Evolutionary conservation across 2,113 vertebrate species (phyloP).

Genomic region (Lamprotornis superbus): DNA sequence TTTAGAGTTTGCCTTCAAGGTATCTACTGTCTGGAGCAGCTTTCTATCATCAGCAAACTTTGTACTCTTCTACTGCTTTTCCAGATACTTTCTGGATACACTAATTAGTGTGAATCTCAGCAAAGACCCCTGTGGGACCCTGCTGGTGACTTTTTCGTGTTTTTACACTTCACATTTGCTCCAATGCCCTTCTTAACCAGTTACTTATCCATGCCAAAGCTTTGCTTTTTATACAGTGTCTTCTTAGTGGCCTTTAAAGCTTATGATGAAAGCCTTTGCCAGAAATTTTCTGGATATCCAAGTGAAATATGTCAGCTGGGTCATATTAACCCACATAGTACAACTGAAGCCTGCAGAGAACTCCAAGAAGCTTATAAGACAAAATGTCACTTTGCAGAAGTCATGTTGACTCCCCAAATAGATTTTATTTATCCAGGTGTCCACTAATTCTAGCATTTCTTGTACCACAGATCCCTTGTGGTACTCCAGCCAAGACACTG

Average conservation of each 20-base stretch:
- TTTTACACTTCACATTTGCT: not conserved
- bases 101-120: not conserved
- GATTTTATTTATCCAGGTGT: constrained; percentile 39
- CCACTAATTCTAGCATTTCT: constrained; percentile 42
- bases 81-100: not conserved
- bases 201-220: not conserved
- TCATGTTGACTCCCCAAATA: not conserved
- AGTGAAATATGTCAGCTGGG: not conserved
- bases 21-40: not conserved
- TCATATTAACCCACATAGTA: not conserved
- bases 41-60: not conserved
- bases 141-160: not conserved
- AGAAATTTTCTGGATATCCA: not conserved
- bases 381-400: not conserved
- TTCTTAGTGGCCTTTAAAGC: not conserved
- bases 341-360: not conserved
- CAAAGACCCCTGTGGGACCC: not conserved
- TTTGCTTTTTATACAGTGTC: not conserved
- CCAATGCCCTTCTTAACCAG: not conserved
- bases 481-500: not conserved
- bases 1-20: not conserved
- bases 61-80: not conserved
- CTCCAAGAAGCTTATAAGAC: not conserved
- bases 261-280: not conserved
- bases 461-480: not conserved